Evolutionary conservation across 37 sponge, comb jelly and placozoan species (phyloP), one percentile per base, ranked within the genome.

Genomic region (Theonella swinhoei): DNA sequence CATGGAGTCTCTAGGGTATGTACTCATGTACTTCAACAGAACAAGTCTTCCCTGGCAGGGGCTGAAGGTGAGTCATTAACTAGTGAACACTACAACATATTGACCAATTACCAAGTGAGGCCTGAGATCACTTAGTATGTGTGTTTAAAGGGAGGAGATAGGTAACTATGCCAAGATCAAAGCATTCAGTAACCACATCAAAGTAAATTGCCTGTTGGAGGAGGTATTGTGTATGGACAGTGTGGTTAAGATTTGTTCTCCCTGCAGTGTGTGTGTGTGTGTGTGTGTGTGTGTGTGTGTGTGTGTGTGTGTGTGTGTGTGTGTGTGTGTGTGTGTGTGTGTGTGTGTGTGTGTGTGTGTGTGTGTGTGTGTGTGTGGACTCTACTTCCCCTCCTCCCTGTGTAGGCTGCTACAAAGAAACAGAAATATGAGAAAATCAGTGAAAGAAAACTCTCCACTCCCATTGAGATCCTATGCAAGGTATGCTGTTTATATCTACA

Each of bases 391-490:
- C 68, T 61, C n/a, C 36, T 22, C 35, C 25, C 4, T 70, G 11
- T 30, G 1, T 64, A 90, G 85, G 98, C 99, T 87, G 99, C 93
- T 31, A 94, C 96, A 24, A 98, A 98, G 91, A 95, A 92, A 69
- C 99, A 98, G 65, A 98, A 98, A 64, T 98, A 98, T 82, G 99
- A 98, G 64, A 98, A 98, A 70, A 98, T 98, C 60, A 92, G 95
- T 74, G 99, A 98, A 74, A 98, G 94, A 78, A 98, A 98, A 68
- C 90, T 98, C 75, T 98, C 99, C 3, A 98, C 99, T 9, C 99
- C 99, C 22, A 92, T 98, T 76, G 99, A 98, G 85, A 93, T 98
- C 0, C 86, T 98, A 19, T 96, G 97, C 80, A 98, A 96, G 88
- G 96, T 95, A 29, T 66, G 79, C 14, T 23, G 14, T 47, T n/a